phyloP scores from a whole-genome alignment of 2,113 vertebrate species.

The Mellivora capensis region DNA sequence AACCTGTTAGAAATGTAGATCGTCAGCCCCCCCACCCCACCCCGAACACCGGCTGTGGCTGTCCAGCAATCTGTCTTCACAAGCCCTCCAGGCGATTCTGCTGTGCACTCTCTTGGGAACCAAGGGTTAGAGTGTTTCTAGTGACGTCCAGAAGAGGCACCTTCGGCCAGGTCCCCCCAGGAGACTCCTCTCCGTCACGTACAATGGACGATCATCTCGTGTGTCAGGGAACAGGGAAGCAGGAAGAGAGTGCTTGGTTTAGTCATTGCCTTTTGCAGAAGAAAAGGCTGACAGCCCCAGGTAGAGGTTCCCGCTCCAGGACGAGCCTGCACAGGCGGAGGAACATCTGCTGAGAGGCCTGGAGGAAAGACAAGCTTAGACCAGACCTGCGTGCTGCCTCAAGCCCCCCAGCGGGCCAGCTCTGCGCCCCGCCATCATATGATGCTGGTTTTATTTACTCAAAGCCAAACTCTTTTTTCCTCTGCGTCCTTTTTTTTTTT shows the following conservation, averaged over 20 bases:
- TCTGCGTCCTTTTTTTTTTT: not conserved
- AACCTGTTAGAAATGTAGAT: not conserved
- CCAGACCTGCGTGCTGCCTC: accelerated
- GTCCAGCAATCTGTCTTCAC: not conserved
- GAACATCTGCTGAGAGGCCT: not conserved
- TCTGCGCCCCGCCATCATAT: not conserved
- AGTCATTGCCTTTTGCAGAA: not conserved
- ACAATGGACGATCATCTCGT: accelerated
- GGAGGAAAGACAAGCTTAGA: not conserved
- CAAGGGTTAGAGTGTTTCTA: not conserved
- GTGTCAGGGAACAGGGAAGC: not conserved
- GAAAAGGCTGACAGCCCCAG: no score
- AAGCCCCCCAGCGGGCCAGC: not conserved
- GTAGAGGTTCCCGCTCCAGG: not conserved
- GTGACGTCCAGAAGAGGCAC: not conserved
- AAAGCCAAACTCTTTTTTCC: not conserved
- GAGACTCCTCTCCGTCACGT: accelerated
- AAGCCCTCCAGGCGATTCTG: not conserved
- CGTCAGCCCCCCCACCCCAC: not conserved
- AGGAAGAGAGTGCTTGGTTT: not conserved
- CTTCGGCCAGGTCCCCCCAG: not conserved
- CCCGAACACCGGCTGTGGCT: no score
- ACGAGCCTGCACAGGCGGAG: accelerated
- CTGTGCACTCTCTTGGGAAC: accelerated
- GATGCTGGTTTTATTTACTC: not conserved